A percentile compares a stretch with the other conserved stretches of the same genome.
Evolutionary conservation across 2,113 vertebrate species (phyloP).

Genomic region (Eublepharis macularius): DNA sequence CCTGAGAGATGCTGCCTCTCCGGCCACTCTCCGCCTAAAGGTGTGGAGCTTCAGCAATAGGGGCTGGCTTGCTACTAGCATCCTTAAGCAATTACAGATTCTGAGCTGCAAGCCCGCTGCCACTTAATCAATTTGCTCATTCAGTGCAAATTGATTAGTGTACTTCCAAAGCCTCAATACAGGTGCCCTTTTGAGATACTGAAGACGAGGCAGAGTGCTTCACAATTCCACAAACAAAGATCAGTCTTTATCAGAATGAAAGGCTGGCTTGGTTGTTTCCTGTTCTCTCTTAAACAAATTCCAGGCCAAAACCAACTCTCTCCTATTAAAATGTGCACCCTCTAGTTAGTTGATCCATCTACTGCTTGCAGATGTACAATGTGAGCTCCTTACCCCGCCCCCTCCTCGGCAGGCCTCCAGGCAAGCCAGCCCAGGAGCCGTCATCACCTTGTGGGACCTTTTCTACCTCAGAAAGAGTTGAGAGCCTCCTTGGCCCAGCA

Average conservation of each 20-base stretch:
- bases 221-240: neutral
- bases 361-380: no score
- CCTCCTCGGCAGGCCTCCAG: fast-evolving
- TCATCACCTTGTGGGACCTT: neutral
- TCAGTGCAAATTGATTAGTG: neutral
- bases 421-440: neutral
- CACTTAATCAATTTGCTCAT: neutral
- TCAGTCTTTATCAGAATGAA: neutral
- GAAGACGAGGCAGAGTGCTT: neutral
- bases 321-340: neutral
- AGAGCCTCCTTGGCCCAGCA: no score
- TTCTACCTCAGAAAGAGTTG: neutral
- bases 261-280: neutral
- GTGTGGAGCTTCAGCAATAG: neutral
- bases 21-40: no score
- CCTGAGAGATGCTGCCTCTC: neutral
- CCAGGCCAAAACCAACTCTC: no score
- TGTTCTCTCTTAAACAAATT: neutral
- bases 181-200: neutral
- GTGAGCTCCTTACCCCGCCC: no score
- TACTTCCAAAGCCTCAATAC: neutral
- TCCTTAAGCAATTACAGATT: no score
- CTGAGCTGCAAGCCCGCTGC: no score
- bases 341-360: neutral
- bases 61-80: neutral